A percentile compares a stretch with the other conserved stretches of the same genome.
phyloP scores from a whole-genome alignment of 2,113 vertebrate genomes.

The Mungos mungo region DNA sequence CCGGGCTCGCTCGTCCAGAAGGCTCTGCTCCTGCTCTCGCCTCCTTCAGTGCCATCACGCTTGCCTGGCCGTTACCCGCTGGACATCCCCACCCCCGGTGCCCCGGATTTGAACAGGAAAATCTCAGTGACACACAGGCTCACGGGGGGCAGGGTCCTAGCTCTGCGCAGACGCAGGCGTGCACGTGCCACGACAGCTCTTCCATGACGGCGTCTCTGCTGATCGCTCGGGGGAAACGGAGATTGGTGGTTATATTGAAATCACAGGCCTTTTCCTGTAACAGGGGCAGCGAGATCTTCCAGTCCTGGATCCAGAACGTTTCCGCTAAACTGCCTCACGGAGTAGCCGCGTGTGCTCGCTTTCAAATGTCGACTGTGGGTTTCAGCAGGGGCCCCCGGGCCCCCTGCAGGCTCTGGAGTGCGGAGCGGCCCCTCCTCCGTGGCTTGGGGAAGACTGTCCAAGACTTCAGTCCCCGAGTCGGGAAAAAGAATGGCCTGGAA shows the following conservation, averaged over 20 bases:
- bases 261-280: neutral
- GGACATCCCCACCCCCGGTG: no score
- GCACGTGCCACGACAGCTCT: accelerated
- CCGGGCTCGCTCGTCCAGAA: no score
- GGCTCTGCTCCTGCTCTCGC: accelerated
- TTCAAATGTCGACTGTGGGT: accelerated
- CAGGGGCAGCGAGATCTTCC: neutral
- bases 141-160: accelerated
- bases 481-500: accelerated
- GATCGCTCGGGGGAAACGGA: neutral
- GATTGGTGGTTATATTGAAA: neutral
- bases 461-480: accelerated
- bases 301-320: neutral
- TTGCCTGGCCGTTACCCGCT: no score
- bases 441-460: neutral
- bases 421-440: accelerated
- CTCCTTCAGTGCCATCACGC: no score
- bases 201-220: neutral
- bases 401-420: accelerated
- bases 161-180: accelerated
- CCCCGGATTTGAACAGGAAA: neutral
- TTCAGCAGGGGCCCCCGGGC: accelerated
- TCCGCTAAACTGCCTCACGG: neutral
- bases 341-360: neutral
- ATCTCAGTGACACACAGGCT: neutral